Percentiles rank a stretch among this genome's conserved stretches.
These are phyloP conservation scores for Anableps anableps DNA, from an alignment of 2,797 vertebrate genomes.

Conservation along the genomic window DNA sequence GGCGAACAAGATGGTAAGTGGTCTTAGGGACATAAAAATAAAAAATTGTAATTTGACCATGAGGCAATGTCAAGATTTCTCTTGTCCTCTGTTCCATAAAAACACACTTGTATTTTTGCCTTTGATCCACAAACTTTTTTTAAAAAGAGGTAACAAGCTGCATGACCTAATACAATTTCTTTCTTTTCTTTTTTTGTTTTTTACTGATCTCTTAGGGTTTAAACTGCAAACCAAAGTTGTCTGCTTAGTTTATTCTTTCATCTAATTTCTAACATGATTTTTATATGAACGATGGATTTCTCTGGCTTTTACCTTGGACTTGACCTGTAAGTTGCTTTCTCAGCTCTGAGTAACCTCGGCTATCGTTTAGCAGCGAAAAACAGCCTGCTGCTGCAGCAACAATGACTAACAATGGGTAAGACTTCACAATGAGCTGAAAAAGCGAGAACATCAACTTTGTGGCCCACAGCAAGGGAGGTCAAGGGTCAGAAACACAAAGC, in stretches of 20 bases:
- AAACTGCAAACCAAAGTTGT: neutral
- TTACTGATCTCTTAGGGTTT: neutral
- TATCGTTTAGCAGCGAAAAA: constrained; percentile 27
- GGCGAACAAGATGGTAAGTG: neutral
- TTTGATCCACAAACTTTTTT: neutral
- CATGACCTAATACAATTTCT: neutral
- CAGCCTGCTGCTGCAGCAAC: constrained; percentile 36
- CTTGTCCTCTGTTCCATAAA: neutral
- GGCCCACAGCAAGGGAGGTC: constrained; percentile 29
- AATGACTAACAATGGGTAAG: constrained; percentile 40
- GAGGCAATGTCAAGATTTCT: constrained; percentile 11
- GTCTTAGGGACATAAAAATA: neutral
- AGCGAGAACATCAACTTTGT: constrained; percentile 22
- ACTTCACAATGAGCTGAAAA: constrained; percentile 50
- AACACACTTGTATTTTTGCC: constrained; percentile 4
- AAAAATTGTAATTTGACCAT: neutral
- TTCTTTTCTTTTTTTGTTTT: neutral
- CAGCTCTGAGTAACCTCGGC: constrained; percentile 14
- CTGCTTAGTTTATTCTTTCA: neutral
- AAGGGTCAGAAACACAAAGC: constrained; percentile 42
- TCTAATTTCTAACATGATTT: neutral
- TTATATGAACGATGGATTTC: neutral
- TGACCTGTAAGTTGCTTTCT: constrained; percentile 29
- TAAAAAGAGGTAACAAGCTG: neutral
- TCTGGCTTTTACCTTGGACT: constrained; percentile 35